Percentiles rank a stretch among this genome's conserved stretches.
These are phyloP conservation scores for Arothron firmamentum DNA, from an alignment of 2,113 vertebrate genomes.

Conservation along the genomic window DNA sequence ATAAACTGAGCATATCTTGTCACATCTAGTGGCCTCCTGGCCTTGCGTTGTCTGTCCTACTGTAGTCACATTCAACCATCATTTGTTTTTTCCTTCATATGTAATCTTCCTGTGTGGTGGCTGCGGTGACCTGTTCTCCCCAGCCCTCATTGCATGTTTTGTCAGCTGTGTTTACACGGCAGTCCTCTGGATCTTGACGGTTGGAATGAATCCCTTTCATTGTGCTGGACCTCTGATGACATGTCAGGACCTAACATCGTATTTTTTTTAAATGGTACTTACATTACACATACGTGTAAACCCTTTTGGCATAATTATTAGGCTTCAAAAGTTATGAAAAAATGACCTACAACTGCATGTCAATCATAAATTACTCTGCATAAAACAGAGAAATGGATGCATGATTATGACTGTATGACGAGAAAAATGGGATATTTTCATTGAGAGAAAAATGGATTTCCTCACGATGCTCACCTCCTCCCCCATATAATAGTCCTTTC, in stretches of 20 bases:
- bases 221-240: constrained; percentile 37
- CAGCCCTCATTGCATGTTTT: constrained; percentile 40
- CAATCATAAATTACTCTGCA: too few relatives aligned
- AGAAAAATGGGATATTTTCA: too few relatives aligned
- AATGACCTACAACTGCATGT: not conserved
- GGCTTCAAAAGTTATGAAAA: not conserved
- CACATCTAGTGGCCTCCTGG: not conserved
- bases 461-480: constrained; percentile 6
- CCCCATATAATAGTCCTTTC: not conserved
- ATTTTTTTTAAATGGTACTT: not conserved
- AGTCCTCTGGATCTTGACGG: constrained; percentile 39
- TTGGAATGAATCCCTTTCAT: constrained; percentile 40
- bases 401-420: too few relatives aligned
- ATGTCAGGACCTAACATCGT: constrained; percentile 31
- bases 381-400: too few relatives aligned
- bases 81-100: not conserved
- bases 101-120: not conserved
- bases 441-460: not conserved
- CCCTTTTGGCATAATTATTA: too few relatives aligned
- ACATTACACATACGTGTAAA: too few relatives aligned
- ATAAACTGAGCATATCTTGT: too few relatives aligned
- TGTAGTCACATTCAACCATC: too few relatives aligned
- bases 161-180: constrained; percentile 64
- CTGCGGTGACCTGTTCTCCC: constrained; percentile 16
- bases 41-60: not conserved